Evolutionary conservation across 2,888 invertebrate genomes (phyloP).

Genomic region (Cacoxenus indagator): DNA sequence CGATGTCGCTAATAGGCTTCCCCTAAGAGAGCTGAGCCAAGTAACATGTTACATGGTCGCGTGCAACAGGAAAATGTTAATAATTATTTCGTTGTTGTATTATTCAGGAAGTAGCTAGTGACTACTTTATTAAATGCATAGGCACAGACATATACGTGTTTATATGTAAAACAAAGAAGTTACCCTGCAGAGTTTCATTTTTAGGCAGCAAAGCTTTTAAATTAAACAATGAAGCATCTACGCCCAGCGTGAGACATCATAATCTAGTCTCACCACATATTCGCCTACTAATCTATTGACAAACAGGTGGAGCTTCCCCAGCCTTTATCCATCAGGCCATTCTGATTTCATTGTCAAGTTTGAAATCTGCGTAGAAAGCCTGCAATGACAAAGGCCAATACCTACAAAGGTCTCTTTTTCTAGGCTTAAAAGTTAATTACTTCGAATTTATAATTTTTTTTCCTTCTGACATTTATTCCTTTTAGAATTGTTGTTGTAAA

Average conservation of each 20-base stretch:
- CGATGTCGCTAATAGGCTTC: slow-evolving; percentile 42
- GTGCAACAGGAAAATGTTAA: slow-evolving; percentile 7
- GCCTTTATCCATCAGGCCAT: neutral
- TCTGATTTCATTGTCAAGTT: slow-evolving; percentile 49
- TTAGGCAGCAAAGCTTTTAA: too few species aligned
- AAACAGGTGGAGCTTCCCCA: neutral
- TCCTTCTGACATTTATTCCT: neutral
- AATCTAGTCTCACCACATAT: neutral
- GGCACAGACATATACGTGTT: neutral
- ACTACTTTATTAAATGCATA: neutral
- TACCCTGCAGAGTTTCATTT: too few species aligned
- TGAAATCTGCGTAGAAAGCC: slow-evolving; percentile 20
- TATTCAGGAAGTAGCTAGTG: neutral
- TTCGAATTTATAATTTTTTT: neutral
- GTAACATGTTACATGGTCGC: slow-evolving; percentile 34
- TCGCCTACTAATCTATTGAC: neutral
- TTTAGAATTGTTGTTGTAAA: neutral
- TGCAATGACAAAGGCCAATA: neutral
- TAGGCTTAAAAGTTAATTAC: neutral
- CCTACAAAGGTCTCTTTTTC: neutral
- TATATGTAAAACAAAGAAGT: neutral
- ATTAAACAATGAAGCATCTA: too few species aligned
- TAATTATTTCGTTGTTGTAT: neutral
- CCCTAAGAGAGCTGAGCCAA: slow-evolving; percentile 16
- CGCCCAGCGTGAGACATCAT: too few species aligned